Evolutionary conservation across 2,797 vertebrate species (phyloP).

Genomic region (Oreochromis mossambicus): DNA sequence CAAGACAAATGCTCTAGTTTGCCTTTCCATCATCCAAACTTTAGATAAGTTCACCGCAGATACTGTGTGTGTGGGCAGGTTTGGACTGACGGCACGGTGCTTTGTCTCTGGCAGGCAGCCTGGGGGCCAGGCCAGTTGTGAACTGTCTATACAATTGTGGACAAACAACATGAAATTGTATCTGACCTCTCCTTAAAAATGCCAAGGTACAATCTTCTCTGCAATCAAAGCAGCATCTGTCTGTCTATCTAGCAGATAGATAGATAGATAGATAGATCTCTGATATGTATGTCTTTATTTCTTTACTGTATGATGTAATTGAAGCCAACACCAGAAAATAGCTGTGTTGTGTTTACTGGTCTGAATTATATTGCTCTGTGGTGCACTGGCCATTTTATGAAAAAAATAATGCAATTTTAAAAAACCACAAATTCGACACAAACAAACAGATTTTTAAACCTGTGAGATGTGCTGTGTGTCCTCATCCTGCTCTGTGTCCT

Average conservation of each 20-base stretch:
- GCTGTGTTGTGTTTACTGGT: background rate
- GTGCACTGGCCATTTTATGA: background rate
- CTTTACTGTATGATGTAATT: background rate
- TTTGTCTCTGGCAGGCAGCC: conserved; percentile 53
- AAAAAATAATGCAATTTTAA: background rate
- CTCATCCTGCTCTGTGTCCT: background rate
- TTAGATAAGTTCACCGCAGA: conserved; percentile 31
- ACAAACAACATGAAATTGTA: conserved; percentile 20
- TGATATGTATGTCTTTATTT: background rate
- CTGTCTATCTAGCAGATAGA: background rate
- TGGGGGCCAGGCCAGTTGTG: conserved; percentile 40
- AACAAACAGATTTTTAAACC: background rate
- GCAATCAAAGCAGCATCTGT: background rate
- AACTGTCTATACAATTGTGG: conserved; percentile 25
- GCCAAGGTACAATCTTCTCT: background rate
- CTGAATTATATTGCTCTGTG: background rate
- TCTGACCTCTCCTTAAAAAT: conserved; percentile 12
- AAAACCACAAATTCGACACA: background rate
- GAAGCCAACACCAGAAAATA: background rate
- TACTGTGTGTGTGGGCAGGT: conserved; percentile 53
- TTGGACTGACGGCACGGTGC: conserved; percentile 28
- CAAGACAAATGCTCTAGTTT: conserved; percentile 32
- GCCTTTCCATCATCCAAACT: conserved; percentile 27
- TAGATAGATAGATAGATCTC: background rate
- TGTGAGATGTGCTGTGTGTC: background rate